A percentile compares a stretch with the other conserved stretches of the same genome.
phyloP scores from a whole-genome alignment of 2,888 invertebrate species.

The Apoda limacodes region DNA sequence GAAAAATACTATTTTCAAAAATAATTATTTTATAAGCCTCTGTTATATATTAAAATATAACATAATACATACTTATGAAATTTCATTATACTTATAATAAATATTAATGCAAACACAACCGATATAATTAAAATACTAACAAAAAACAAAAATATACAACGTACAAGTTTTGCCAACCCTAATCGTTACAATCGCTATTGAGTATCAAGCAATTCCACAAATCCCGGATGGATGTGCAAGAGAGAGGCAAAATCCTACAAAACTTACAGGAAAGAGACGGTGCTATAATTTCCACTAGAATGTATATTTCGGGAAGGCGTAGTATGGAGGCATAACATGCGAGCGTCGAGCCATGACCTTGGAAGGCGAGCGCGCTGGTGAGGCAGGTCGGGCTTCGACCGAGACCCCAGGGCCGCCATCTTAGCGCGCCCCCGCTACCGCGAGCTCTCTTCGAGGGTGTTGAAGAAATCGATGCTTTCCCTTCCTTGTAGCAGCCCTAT shows the following conservation, averaged over 20 bases:
- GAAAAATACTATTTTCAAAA: too few relatives aligned
- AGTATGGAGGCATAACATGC: slow-evolving; percentile 46
- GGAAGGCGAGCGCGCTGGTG: slow-evolving; percentile 47
- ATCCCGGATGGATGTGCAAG: slow-evolving; percentile 36
- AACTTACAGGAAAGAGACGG: slow-evolving; percentile 32
- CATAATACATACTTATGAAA: slow-evolving; percentile 1
- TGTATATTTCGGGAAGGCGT: slow-evolving; percentile 57
- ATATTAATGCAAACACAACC: too few relatives aligned
- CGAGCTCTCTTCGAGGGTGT: slow-evolving; percentile 41
- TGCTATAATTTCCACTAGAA: slow-evolving; percentile 37
- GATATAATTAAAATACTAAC: too few relatives aligned
- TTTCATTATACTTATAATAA: too few relatives aligned
- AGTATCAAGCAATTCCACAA: slow-evolving; percentile 39
- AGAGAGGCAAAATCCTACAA: slow-evolving; percentile 24
- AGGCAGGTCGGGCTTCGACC: slow-evolving; percentile 66
- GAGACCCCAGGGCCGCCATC: slow-evolving; percentile 55
- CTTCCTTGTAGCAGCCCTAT: slow-evolving; percentile 48
- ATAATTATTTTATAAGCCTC: too few relatives aligned
- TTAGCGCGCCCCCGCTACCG: slow-evolving; percentile 37
- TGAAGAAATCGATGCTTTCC: slow-evolving; percentile 65
- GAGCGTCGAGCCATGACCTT: slow-evolving; percentile 55
- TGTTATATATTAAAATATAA: too few relatives aligned
- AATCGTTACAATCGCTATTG: slow-evolving; percentile 36
- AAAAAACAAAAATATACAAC: slow-evolving; percentile 3
- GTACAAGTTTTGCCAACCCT: slow-evolving; percentile 26